Conservation (phyloP, 2,113 vertebrate species). For the Notechis scutatus region DNA sequence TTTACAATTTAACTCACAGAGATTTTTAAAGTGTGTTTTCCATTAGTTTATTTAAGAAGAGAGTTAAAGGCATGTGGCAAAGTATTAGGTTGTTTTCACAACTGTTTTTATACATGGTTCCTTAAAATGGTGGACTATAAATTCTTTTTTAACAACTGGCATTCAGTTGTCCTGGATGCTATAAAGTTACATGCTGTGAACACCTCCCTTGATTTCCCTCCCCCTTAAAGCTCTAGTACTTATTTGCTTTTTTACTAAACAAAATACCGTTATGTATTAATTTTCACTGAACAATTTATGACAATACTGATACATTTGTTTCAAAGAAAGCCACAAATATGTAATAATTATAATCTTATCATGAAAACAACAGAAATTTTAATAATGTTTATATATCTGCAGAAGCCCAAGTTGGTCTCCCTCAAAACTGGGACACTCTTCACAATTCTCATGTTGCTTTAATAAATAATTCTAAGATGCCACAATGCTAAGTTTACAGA, state of each 20-base stretch:
- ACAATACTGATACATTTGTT: not conserved
- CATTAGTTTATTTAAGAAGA: conserved; percentile 49
- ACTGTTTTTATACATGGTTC: conserved; percentile 46
- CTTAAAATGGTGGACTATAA: conserved; percentile 44
- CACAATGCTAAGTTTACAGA: not conserved
- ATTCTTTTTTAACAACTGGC: conserved; percentile 41
- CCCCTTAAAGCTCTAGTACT: not conserved
- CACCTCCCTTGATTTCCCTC: not conserved
- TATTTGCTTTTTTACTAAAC: not conserved
- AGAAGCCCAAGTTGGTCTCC: not conserved
- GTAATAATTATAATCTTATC: not conserved
- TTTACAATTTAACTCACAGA: conserved; percentile 53
- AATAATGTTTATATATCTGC: not conserved
- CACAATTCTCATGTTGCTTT: not conserved
- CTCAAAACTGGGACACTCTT: not conserved
- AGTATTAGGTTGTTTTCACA: conserved; percentile 48
- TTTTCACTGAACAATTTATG: not conserved
- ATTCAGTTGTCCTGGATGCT: conserved; percentile 26
- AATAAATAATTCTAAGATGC: not conserved
- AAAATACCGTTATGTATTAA: conserved; percentile 35
- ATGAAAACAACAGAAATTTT: not conserved
- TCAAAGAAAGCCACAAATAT: not conserved
- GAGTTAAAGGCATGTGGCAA: conserved; percentile 60
- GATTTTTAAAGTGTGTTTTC: conserved; percentile 48
- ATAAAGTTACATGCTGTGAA: conserved; percentile 12